Percentiles rank a stretch among this genome's conserved stretches.
phyloP scores from a whole-genome alignment of 2,113 vertebrate species.

The Acinonyx jubatus region DNA sequence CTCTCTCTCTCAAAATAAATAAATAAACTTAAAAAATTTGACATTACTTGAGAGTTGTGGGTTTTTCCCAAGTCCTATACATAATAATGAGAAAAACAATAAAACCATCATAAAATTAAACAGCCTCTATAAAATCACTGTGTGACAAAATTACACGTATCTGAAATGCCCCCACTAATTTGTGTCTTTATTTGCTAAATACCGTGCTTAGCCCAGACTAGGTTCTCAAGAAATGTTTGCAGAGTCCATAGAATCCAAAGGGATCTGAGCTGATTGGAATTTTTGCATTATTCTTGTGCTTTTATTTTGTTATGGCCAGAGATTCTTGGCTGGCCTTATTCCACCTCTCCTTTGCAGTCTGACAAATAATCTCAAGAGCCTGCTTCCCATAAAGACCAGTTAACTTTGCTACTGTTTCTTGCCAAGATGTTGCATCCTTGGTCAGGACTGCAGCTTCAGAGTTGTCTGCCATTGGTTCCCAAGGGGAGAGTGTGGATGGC shows the following conservation, averaged over 20 bases:
- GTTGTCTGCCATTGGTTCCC: not conserved
- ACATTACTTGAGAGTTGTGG: not conserved
- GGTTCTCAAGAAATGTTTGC: not conserved
- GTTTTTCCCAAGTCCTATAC: not conserved
- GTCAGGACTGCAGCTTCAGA: constrained; percentile 6
- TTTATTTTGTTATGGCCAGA: constrained; percentile 24
- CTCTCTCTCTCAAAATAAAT: no score
- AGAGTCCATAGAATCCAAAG: not conserved
- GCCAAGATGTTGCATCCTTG: not conserved
- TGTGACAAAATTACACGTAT: not conserved
- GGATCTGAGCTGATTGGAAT: not conserved
- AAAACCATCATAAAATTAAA: constrained; percentile 11
- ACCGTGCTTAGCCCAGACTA: not conserved
- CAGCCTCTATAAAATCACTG: not conserved
- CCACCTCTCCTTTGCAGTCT: constrained; percentile 14
- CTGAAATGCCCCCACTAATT: not conserved
- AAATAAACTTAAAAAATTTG: constrained; percentile 69
- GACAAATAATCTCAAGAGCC: not conserved
- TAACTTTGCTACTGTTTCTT: constrained; percentile 39
- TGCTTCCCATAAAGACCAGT: constrained; percentile 18
- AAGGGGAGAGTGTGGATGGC: not conserved
- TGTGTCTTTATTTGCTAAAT: not conserved
- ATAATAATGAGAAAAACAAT: not conserved
- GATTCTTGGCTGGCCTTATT: constrained; percentile 21
- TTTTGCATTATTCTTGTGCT: not conserved